Base-by-base conservation (phyloP, 2,797 vertebrate genomes). In the Labeo calbasu region DNA sequence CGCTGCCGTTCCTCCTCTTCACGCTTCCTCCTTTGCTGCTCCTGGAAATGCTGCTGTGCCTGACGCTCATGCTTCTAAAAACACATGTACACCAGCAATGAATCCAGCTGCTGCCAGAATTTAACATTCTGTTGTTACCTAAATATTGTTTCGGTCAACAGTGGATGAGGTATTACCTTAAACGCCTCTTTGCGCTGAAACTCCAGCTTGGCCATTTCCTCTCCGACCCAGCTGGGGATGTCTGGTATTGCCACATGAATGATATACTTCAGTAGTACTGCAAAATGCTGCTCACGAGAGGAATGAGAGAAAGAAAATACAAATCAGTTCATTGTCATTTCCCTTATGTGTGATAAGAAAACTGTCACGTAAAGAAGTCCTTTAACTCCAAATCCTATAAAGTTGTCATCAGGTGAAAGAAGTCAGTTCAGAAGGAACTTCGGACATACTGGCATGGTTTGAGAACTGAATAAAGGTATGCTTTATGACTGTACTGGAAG, bases 171-270 rank as follows among this genome's bases (percentile, higher is more conserved):
- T 59, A 65, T 82, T 93, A 99, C 98, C 97, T 99, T 99, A 89
- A 99, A 99, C 79, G 98, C 98, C 85, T 99, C 98, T 11, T 97
- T 96, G 71, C 98, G 96, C 91, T 98, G 98, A 91, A 96, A 98
- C 87, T 99, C 98, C 57, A 99, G 94, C 90, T 98, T 99, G 81
- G 97, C 97, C 95, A 99, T 98, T 92, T 98, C 96, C 87, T 99
- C 98, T 0, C 94, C 93, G 71, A 99, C 98, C 98, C 98, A 99
- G 36, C 95, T 95, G 0, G 98, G 98, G 86, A 98, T 96, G 90
- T 99, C 97, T 0, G 98, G 98, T 87, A 99, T 98, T 81, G 97
- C 96, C 86, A 97, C 95, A 10, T 99, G 97, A 93, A 99, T 98
- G 84, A 99, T 23, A 85, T 99, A 99, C 92, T 99, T 99, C 87